Base-by-base conservation (phyloP, 2,113 vertebrate species). In the Patagioenas fasciata region DNA sequence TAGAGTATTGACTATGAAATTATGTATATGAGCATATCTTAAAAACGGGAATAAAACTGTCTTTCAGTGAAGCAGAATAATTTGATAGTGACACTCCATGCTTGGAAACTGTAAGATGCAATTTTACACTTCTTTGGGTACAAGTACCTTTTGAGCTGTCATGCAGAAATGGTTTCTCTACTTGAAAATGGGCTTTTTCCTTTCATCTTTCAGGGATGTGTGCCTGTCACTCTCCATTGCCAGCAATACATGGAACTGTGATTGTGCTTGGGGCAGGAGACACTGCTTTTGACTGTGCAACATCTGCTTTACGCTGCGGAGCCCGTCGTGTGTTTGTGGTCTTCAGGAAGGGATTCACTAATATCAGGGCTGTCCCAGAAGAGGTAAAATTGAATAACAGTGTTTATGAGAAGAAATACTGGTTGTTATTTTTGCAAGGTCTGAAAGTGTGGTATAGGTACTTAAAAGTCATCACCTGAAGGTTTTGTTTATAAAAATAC, bases 251-350 rank as follows among this genome's bases (percentile, higher is more conserved):
- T 85, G 99, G 99, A n/a, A 96, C 97, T 6, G 99, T 99, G 96
- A 98, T 99, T 48, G 99, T 99, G 47, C 97, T 99, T 9, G 99
- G 99, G 48, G 98, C 99, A 10, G 99, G 99, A 69, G 99, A 99
- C 98, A 99, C 99, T 2, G 99, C 99, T 28, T 99, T 99, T 78
- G 99, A 99, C 98, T 99, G 99, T 40, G 99, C 99, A 36, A 99
- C 99, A 44, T 99, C 99, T 25, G 99, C 99, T 61, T 97, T 99
- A 61, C 99, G 99, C 85, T 99, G 99, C 32, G 99, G 99, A 80
- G 99, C 99, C 95, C 98, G 85, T 19, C 98, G 98, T 2, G 99
- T 99, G 36, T 99, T 98, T 50, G 96, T 99, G 73, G 99, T 98
- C 93, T 99, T 99, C 98, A 98, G 99, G 94, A 99, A 98, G 96